phyloP scores from a whole-genome alignment of 2,797 vertebrate species.

The Pseudocheirus occidentalis region DNA sequence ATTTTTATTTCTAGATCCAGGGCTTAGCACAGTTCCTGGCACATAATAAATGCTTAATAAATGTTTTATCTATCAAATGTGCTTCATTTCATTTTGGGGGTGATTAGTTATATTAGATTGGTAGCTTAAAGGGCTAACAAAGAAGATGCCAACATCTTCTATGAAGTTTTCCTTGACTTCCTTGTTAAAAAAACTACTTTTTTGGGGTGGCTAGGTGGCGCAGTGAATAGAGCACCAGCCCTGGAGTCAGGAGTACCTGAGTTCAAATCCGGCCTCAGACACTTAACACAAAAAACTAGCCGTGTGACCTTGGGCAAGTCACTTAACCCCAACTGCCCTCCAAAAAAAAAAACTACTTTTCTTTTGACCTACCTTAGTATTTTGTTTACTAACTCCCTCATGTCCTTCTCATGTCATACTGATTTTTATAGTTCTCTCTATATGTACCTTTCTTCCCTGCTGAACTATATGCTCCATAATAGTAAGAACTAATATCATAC shows the following conservation, averaged over 20 bases:
- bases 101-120: neutral
- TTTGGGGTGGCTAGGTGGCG: too few relatives aligned
- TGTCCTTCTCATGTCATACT: neutral
- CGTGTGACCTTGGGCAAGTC: too few relatives aligned
- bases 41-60: neutral
- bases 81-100: neutral
- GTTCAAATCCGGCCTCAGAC: too few relatives aligned
- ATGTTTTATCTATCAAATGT: neutral
- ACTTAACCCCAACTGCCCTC: too few relatives aligned
- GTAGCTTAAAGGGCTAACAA: neutral
- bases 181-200: too few relatives aligned
- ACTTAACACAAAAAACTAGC: too few relatives aligned
- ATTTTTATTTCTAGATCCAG: neutral
- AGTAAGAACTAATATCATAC: neutral
- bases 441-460: neutral
- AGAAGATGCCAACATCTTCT: neutral
- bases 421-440: neutral
- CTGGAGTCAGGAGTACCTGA: too few relatives aligned
- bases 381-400: neutral
- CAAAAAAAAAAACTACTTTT: neutral
- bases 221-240: too few relatives aligned
- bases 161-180: neutral
- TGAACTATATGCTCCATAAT: neutral
- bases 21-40: neutral
- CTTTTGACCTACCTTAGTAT: neutral